Evolutionary conservation across 2,113 vertebrate genomes (phyloP).

Genomic region (Ciconia maguari): DNA sequence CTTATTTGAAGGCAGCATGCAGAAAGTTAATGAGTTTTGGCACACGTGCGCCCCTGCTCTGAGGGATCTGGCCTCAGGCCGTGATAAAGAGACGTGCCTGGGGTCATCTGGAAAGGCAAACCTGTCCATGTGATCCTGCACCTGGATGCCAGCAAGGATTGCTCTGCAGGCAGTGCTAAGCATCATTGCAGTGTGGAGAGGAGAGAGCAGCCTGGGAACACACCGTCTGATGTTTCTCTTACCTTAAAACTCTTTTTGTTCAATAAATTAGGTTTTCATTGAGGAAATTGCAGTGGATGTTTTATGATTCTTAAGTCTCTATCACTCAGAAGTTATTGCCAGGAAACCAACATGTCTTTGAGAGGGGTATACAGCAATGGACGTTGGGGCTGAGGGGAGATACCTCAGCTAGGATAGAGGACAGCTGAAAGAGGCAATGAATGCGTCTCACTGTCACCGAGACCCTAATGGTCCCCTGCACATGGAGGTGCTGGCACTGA

Average conservation of each 20-base stretch:
- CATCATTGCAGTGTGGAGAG: neutral
- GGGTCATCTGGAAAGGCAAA: neutral
- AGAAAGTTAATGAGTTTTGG: conserved; percentile 1
- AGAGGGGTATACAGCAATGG: neutral
- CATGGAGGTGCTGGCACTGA: neutral
- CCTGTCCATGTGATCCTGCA: neutral
- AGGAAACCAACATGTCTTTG: neutral
- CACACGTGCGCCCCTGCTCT: neutral
- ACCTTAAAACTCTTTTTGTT: neutral
- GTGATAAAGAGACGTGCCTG: neutral
- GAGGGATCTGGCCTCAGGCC: neutral
- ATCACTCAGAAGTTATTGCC: neutral
- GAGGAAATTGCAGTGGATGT: neutral
- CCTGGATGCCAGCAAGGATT: neutral
- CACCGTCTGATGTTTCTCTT: neutral
- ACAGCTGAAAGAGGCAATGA: neutral
- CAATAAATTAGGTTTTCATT: neutral
- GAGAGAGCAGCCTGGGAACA: neutral
- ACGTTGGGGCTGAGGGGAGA: neutral
- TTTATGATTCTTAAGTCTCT: neutral
- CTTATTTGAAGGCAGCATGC: neutral
- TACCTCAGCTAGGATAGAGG: neutral
- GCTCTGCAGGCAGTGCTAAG: neutral
- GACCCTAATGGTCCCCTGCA: too few species aligned
- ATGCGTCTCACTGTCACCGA: neutral